Evolutionary conservation across 2,797 vertebrate genomes (phyloP), one percentile per base, ranked within the genome.

Genomic region (Chaetophractus vellerosus): DNA sequence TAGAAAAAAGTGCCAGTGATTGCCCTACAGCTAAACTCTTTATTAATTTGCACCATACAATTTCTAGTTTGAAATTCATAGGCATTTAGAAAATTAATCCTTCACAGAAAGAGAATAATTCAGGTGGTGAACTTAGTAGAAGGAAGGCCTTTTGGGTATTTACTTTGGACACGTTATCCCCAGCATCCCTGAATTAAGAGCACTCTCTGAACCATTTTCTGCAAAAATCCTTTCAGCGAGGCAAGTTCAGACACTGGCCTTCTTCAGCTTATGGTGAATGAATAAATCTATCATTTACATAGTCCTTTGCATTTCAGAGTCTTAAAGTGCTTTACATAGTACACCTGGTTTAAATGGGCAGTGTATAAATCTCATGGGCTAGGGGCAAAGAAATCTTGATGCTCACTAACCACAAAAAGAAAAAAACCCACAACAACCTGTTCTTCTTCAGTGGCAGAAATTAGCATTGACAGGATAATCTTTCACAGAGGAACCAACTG

Each of bases 21-120:
- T 96, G 91, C 74, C 96, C 95, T 97, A 78, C 86, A 97, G 92
- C 74, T 97, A 97, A 98, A 97, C 8, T 91, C 80, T 93, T 96
- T 96, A 96, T 96, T 98, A 97, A 97, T 97, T 97, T 97, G 71
- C 48, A 48, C 80, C 68, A 85, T 74, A 92, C 97, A 96, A 97
- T 97, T 98, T 96, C 88, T 96, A 94, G 93, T 93, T 96, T 97
- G 94, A 98, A 98, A 98, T 92, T 92, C 88, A 93, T 86, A 97
- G 88, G 59, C 80, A 90, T 97, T 97, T 98, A 97, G 95, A 97
- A 97, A 97, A 97, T 45, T 95, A 97, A 16, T 96, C 88, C 26
- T 97, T 97, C 96, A 93, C 33, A 82, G 72, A 97, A 38, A 98
- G 26, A 96, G 33, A 52, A 97, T 96, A 97, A 97, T 96, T 97